Evolutionary conservation across 2,888 invertebrate genomes (phyloP).

Genomic region (Elgonia sp.): DNA sequence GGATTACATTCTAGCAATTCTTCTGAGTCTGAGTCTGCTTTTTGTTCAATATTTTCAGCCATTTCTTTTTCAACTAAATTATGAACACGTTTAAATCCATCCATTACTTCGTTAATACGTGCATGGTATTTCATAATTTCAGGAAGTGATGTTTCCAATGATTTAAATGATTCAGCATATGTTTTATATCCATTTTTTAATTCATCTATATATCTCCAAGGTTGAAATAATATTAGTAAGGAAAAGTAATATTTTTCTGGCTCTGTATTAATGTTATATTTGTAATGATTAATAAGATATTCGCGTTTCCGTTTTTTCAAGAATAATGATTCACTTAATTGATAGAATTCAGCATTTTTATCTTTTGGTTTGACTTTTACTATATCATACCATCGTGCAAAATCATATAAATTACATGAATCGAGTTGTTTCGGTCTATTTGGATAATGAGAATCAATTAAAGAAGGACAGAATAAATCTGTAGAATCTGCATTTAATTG

Average conservation of each 20-base stretch:
- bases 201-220: constrained; percentile 78
- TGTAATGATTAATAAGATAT: constrained; percentile 80
- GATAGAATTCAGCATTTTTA: constrained; percentile 59
- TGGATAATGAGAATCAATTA: constrained; percentile 3
- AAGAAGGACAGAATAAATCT: too few species aligned
- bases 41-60: too few species aligned
- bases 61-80: too few species aligned
- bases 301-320: too few species aligned
- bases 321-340: too few species aligned
- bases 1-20: too few species aligned
- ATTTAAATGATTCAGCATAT: constrained; percentile 74
- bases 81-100: too few species aligned
- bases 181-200: constrained; percentile 74
- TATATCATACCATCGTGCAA: constrained; percentile 27
- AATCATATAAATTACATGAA: constrained; percentile 9
- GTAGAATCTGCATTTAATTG: too few species aligned
- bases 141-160: too few species aligned
- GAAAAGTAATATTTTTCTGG: constrained; percentile 80
- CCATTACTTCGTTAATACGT: too few species aligned
- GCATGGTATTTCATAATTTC: too few species aligned
- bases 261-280: constrained; percentile 77
- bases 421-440: constrained; percentile 11
- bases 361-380: constrained; percentile 51
- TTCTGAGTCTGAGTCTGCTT: too few species aligned
- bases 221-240: constrained; percentile 78